Evolutionary conservation across 2,113 vertebrate genomes (phyloP).

Genomic region (Microcebus jonahi): DNA sequence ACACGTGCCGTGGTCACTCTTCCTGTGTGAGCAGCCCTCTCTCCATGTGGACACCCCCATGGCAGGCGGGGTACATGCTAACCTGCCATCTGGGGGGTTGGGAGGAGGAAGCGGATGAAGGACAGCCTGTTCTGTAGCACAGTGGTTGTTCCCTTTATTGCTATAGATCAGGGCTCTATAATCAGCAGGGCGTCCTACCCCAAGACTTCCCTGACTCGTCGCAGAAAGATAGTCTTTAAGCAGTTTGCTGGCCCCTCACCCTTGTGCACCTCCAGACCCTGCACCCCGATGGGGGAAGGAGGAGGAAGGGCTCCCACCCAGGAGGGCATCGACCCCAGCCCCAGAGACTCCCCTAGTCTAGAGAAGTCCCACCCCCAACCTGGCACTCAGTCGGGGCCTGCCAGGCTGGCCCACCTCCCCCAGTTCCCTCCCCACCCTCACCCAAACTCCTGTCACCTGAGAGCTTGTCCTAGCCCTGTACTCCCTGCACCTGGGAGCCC

Average conservation of each 20-base stretch:
- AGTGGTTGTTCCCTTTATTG: not conserved
- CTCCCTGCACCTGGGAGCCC: not conserved
- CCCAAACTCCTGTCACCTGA: not conserved
- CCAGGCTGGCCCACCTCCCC: no score
- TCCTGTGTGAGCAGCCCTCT: no score
- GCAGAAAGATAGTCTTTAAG: not conserved
- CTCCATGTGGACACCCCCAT: not conserved
- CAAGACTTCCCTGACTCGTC: not conserved
- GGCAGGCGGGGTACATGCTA: not conserved
- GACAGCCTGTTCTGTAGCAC: not conserved
- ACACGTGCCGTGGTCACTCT: accelerated
- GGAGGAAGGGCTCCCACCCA: not conserved
- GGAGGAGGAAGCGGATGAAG: not conserved
- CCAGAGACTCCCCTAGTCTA: not conserved
- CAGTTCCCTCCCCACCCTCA: not conserved
- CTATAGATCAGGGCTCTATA: not conserved
- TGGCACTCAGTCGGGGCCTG: not conserved
- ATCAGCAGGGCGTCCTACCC: not conserved
- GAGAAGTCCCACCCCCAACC: not conserved
- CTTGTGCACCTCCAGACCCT: not conserved
- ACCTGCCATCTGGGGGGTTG: not conserved
- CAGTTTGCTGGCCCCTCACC: not conserved
- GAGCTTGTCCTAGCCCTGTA: not conserved
- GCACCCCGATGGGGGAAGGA: not conserved
- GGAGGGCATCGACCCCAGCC: not conserved